These are phyloP conservation scores for Ramazzottius varieornatus DNA, from an alignment of 2,888 invertebrate species.

Conservation along the genomic window DNA sequence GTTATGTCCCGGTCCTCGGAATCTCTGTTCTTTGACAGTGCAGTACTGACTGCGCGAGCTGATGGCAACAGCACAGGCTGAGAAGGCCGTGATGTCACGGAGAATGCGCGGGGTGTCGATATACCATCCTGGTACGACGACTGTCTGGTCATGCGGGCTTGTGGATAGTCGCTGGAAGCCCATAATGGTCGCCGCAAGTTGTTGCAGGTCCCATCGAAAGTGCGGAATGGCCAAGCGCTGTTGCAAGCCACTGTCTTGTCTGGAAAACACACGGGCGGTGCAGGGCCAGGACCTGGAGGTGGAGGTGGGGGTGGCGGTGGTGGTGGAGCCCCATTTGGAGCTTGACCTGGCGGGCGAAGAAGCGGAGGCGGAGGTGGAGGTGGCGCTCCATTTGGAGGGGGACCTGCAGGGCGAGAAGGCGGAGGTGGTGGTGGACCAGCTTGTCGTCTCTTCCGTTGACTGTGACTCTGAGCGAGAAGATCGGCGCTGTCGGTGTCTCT, in stretches of 20 bases:
- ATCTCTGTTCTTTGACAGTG: background rate
- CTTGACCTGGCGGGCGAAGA: too few relatives aligned
- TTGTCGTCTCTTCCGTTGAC: too few relatives aligned
- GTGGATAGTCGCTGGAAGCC: conserved; percentile 17
- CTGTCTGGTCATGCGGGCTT: conserved; percentile 14
- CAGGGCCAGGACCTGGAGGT: too few relatives aligned
- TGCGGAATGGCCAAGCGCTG: conserved; percentile 8
- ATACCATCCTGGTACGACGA: conserved; percentile 17
- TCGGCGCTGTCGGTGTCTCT: too few relatives aligned
- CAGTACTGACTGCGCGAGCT: background rate
- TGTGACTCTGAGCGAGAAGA: too few relatives aligned
- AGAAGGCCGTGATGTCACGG: background rate
- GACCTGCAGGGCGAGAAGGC: too few relatives aligned
- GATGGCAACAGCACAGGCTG: background rate
- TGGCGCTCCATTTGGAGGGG: too few relatives aligned
- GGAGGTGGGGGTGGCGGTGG: too few relatives aligned
- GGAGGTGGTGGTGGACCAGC: too few relatives aligned
- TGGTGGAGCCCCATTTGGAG: too few relatives aligned
- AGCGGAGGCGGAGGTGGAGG: too few relatives aligned
- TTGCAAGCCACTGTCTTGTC: background rate
- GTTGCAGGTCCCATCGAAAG: conserved; percentile 18
- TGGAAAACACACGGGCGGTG: too few relatives aligned
- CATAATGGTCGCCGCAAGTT: conserved; percentile 14
- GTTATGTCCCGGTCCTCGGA: conserved; percentile 12
- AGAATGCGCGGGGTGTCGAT: conserved; percentile 12